These are phyloP conservation scores for Dicyrtomina minuta DNA, from an alignment of 2,888 invertebrate species.

Conservation along the genomic window DNA sequence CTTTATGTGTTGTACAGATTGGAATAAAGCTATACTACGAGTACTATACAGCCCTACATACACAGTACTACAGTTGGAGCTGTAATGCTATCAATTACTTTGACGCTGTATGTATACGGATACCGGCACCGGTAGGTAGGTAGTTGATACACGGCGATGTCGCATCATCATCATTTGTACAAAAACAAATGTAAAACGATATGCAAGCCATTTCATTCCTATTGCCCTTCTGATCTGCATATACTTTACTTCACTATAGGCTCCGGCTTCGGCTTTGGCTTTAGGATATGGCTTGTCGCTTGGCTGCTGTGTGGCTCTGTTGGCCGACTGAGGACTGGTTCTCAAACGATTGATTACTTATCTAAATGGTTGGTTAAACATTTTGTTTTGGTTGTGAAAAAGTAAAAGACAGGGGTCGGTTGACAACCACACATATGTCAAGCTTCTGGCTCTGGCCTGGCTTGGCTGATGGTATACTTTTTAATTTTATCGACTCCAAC, in stretches of 20 bases:
- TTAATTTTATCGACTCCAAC: no score
- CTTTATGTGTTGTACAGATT: neutral
- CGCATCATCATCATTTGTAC: no score
- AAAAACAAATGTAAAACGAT: no score
- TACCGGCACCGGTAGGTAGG: no score
- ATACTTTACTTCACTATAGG: no score
- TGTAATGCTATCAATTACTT: slow-evolving; percentile 21
- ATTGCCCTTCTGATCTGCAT: no score
- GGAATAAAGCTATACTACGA: neutral
- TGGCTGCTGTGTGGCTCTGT: no score
- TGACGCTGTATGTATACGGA: slow-evolving; percentile 10
- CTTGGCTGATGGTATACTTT: no score
- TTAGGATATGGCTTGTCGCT: no score
- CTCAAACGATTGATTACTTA: slow-evolving; percentile 21
- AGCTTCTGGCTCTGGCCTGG: neutral
- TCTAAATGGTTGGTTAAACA: slow-evolving; percentile 26
- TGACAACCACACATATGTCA: slow-evolving; percentile 29
- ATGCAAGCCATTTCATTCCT: no score
- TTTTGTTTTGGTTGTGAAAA: slow-evolving; percentile 6
- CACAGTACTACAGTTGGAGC: slow-evolving; percentile 1
- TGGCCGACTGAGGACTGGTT: slow-evolving; percentile 14
- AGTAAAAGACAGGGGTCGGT: slow-evolving; percentile 11
- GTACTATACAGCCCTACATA: neutral
- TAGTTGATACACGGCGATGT: no score
- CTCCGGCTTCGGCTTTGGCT: no score